Evolutionary conservation across 2,797 vertebrate genomes (phyloP).

Genomic region (Gymnocypris eckloni): DNA sequence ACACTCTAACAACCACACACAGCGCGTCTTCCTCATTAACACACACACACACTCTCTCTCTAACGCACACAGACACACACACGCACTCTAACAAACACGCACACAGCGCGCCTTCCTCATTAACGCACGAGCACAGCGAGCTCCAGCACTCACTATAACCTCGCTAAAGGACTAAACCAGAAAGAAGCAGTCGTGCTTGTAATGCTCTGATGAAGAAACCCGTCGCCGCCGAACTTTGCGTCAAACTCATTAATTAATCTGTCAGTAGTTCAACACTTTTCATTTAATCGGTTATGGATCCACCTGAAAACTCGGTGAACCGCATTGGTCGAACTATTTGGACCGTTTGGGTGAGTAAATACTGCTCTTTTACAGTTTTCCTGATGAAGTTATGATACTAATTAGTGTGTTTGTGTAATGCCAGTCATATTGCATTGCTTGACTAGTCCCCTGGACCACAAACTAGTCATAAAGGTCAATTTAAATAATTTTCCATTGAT

Average conservation of each 20-base stretch:
- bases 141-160: neutral
- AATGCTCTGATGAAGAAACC: neutral
- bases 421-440: too few relatives aligned
- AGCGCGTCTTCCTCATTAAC: too few relatives aligned
- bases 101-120: neutral
- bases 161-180: neutral
- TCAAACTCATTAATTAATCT: neutral
- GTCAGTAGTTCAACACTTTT: neutral
- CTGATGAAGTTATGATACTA: neutral
- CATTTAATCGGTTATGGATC: conserved; percentile 67
- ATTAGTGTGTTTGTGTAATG: neutral
- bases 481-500: too few relatives aligned
- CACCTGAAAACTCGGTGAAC: conserved; percentile 45
- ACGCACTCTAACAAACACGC: conserved; percentile 24
- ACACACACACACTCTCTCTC: too few relatives aligned
- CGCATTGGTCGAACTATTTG: conserved; percentile 72
- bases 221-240: neutral
- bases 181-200: too few relatives aligned
- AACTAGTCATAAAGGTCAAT: too few relatives aligned
- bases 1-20: too few relatives aligned
- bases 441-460: too few relatives aligned
- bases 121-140: conserved; percentile 28
- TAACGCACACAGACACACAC: too few relatives aligned
- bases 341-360: conserved; percentile 76
- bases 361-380: neutral